Conservation (phyloP, 1,140 invertebrate genomes). For the Platyscapa corneri region DNA sequence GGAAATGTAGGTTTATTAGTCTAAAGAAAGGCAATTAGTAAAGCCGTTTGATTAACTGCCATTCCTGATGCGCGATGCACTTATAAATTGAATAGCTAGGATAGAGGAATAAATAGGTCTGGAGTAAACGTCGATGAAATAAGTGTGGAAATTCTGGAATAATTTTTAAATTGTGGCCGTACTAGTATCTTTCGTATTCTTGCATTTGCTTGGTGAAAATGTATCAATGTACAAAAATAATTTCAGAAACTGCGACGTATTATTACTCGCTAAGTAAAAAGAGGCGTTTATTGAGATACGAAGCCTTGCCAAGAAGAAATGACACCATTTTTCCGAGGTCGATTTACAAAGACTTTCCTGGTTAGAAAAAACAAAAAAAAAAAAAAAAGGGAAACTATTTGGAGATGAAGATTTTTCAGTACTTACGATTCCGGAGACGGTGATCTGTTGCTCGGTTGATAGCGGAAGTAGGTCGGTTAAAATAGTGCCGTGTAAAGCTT, state of each 20-base stretch:
- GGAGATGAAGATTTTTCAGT: neutral
- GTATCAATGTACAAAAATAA: neutral
- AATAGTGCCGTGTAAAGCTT: slow-evolving; percentile 92
- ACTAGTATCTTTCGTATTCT: too few relatives aligned
- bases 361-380: too few relatives aligned
- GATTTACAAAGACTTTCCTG: too few relatives aligned
- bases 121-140: neutral
- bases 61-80: neutral
- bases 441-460: slow-evolving; percentile 84
- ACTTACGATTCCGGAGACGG: slow-evolving; percentile 93
- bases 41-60: neutral
- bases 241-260: neutral
- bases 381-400: neutral
- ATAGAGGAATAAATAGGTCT: neutral
- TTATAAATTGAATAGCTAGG: slow-evolving; percentile 4
- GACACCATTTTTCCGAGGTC: too few relatives aligned
- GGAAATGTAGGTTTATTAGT: neutral
- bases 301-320: neutral
- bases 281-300: neutral
- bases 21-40: neutral
- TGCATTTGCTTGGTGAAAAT: too few relatives aligned
- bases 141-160: neutral
- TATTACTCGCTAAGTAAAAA: neutral
- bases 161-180: too few relatives aligned
- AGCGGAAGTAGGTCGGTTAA: slow-evolving; percentile 88